Percentiles rank a stretch among this genome's conserved stretches.
These are phyloP conservation scores for Podarcis raffonei DNA, from an alignment of 2,113 vertebrate genomes.

Conservation along the genomic window DNA sequence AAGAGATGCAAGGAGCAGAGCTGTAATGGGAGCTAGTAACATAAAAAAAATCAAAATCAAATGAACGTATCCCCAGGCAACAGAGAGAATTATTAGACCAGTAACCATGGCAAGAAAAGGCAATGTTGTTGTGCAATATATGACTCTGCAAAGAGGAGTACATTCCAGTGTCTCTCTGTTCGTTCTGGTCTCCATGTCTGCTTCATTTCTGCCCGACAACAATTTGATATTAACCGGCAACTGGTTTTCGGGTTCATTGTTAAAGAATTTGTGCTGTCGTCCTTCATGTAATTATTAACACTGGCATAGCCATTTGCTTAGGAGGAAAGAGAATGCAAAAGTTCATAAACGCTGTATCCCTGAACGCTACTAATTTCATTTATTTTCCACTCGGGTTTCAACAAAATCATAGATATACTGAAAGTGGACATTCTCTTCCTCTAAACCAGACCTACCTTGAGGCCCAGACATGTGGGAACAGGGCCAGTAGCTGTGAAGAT, in stretches of 20 bases:
- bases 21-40: conserved; percentile 8
- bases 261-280: not conserved
- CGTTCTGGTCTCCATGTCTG: not conserved
- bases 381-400: not conserved
- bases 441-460: not conserved
- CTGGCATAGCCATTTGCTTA: not conserved
- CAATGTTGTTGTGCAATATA: not conserved
- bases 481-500: not conserved
- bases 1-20: conserved; percentile 1
- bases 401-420: not conserved
- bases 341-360: not conserved
- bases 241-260: not conserved
- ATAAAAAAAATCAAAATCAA: conserved; percentile 16
- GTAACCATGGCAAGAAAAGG: conserved; percentile 2
- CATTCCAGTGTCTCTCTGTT: not conserved
- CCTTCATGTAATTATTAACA: not conserved
- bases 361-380: not conserved
- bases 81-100: not conserved
- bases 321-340: not conserved
- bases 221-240: conserved; percentile 10
- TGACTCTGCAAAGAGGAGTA: not conserved
- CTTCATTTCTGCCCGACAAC: not conserved
- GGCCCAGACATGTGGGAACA: not conserved
- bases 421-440: not conserved
- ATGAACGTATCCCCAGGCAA: not conserved